Base-by-base conservation (phyloP, 2,888 invertebrate genomes). In the Drosophila atroscutellata region DNA sequence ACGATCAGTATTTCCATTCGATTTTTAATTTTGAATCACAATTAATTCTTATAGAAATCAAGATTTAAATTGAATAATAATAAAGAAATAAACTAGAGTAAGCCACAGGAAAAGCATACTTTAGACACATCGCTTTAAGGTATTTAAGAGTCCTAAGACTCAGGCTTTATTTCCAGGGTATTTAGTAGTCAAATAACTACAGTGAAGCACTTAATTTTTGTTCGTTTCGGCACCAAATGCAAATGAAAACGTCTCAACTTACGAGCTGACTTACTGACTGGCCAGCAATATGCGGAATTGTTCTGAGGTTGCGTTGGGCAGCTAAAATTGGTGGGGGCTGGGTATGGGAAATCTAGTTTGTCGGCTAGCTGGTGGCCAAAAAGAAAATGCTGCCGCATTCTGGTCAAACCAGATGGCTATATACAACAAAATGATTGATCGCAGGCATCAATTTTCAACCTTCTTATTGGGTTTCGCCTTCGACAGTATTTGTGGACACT, bases 201-300 rank as follows among this genome's bases (percentile, higher is more conserved):
- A 0, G 0, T 6, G 13, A 13, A 26, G 13, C 37, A 37, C 50
- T 65, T 56, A 20, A 50, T 52, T 63, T 70, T 28, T 11, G 54
- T 66, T 57, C 59, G 60, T 63, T 59, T 75, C 77, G 71, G 65
- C 75, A 56, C 36, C 60, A 82, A 89, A 86, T 86, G 89, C 86
- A 86, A 86, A 86, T 89, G 89, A 87, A 86, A 88, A 86, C 71
- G 84, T 86, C 85, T 85, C 85, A 85, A 64, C 84, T 85, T 85
- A 89, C 85, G 65, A 51, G 56, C 57, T 49, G 59, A 67, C 58
- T 37, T 36, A 45, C 45, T 8, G 54, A 56, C 62, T 34, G 18
- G 6, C 18, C 55, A 68, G 74, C 63, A 72, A 62, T 55, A 62
- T 77, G 62, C 67, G 62, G 28, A 42, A 30, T n/a, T 24, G 51